A percentile compares a stretch with the other conserved stretches of the same genome.
phyloP scores from a whole-genome alignment of 1,140 invertebrate species.

The Drosophila sturtevanti region DNA sequence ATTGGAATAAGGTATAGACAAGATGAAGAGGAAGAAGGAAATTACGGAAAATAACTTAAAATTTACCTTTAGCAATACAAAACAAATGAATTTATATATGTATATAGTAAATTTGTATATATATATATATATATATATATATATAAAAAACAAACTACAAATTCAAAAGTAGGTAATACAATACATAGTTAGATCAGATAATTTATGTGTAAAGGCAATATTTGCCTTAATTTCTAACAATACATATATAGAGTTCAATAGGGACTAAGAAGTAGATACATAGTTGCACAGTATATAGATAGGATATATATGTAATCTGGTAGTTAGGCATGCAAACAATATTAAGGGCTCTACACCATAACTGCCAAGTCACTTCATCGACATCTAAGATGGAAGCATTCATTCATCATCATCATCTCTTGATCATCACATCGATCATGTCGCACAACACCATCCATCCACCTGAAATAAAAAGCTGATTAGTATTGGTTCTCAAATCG shows the following conservation, averaged over 20 bases:
- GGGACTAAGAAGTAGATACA: slow-evolving; percentile 46
- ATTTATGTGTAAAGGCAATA: slow-evolving; percentile 8
- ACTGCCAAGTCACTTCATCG: slow-evolving; percentile 46
- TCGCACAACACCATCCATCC: slow-evolving; percentile 45
- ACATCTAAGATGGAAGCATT: slow-evolving; percentile 38
- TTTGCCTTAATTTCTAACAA: slow-evolving; percentile 2
- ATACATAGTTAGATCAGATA: slow-evolving; percentile 16
- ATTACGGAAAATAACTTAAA: slow-evolving; percentile 29
- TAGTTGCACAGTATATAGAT: slow-evolving; percentile 44
- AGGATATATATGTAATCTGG: slow-evolving; percentile 46
- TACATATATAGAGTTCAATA: slow-evolving; percentile 26
- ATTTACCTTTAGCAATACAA: slow-evolving; percentile 49
- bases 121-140: background rate
- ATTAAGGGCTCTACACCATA: slow-evolving; percentile 70
- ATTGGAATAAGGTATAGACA: background rate
- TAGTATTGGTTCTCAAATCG: slow-evolving; percentile 64
- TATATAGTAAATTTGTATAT: slow-evolving; percentile 17
- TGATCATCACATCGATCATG: slow-evolving; percentile 40
- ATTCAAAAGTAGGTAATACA: slow-evolving; percentile 13
- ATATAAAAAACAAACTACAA: slow-evolving; percentile 10
- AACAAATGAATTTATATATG: slow-evolving; percentile 31
- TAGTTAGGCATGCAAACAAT: slow-evolving; percentile 80
- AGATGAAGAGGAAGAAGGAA: background rate
- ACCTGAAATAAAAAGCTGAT: slow-evolving; percentile 81
- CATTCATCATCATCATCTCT: slow-evolving; percentile 43